These are phyloP conservation scores for Cremastobaeus sp. DNA, from an alignment of 2,888 invertebrate genomes.

Conservation along the genomic window DNA sequence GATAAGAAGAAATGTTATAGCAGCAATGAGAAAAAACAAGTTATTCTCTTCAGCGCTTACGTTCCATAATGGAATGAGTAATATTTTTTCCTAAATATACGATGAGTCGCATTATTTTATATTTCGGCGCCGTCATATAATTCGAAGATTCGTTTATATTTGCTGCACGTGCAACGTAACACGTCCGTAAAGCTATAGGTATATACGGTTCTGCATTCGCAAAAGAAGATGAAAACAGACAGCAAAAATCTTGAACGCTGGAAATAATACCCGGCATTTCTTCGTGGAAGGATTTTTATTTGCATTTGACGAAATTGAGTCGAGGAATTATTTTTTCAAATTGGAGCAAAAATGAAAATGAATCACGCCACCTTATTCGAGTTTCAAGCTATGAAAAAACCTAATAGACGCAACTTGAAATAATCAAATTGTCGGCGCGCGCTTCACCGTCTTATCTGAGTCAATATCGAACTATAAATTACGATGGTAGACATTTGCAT, in stretches of 20 bases:
- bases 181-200: neutral
- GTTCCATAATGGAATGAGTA: conserved; percentile 13
- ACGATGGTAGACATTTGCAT: no score
- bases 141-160: conserved; percentile 27
- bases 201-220: conserved; percentile 1
- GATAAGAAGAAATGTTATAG: conserved; percentile 33
- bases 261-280: neutral
- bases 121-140: conserved; percentile 23
- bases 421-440: no score
- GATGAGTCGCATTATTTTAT: conserved; percentile 29
- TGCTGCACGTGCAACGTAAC: conserved; percentile 2
- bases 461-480: no score
- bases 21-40: conserved; percentile 28
- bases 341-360: no score
- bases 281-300: no score
- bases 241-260: neutral
- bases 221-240: conserved; percentile 5
- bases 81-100: conserved; percentile 18
- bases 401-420: no score
- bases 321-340: no score
- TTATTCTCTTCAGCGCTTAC: conserved; percentile 2
- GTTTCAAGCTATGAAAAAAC: no score
- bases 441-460: no score
- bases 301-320: no score
- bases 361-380: no score